A percentile compares a stretch with the other conserved stretches of the same genome.
These are phyloP conservation scores for Herpailurus yagouaroundi DNA, from an alignment of 2,113 vertebrate genomes.

Conservation along the genomic window DNA sequence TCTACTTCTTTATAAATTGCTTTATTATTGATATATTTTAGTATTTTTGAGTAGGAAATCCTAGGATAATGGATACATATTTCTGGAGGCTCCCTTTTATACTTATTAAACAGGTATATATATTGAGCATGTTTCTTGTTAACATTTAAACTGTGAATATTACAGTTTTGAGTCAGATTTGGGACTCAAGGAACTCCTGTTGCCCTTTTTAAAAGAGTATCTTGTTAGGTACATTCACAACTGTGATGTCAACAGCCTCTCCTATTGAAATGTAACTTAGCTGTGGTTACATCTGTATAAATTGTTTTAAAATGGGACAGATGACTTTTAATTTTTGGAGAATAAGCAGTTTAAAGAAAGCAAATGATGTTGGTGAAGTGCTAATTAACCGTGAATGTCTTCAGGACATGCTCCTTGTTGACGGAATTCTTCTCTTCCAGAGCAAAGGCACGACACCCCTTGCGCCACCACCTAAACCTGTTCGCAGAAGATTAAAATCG, in stretches of 20 bases:
- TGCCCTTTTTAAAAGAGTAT: not conserved
- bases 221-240: not conserved
- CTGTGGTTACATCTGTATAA: not conserved
- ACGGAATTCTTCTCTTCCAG: conserved; percentile 81
- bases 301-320: not conserved
- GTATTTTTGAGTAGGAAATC: conserved; percentile 30
- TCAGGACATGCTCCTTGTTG: not conserved
- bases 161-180: not conserved
- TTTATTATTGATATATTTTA: not conserved
- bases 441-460: conserved; percentile 94
- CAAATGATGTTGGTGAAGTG: not conserved
- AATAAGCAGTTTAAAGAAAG: conserved; percentile 30
- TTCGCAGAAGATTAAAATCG: conserved; percentile 97
- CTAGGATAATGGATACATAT: not conserved
- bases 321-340: not conserved
- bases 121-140: not conserved
- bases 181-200: not conserved
- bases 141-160: not conserved
- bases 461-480: conserved; percentile 97
- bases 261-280: not conserved
- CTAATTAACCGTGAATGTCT: not conserved
- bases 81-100: not conserved
- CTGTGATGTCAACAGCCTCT: not conserved
- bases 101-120: not conserved
- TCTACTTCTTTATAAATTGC: not conserved